Evolutionary conservation across 1,140 invertebrate genomes (phyloP).

Genomic region (Apis cerana): DNA sequence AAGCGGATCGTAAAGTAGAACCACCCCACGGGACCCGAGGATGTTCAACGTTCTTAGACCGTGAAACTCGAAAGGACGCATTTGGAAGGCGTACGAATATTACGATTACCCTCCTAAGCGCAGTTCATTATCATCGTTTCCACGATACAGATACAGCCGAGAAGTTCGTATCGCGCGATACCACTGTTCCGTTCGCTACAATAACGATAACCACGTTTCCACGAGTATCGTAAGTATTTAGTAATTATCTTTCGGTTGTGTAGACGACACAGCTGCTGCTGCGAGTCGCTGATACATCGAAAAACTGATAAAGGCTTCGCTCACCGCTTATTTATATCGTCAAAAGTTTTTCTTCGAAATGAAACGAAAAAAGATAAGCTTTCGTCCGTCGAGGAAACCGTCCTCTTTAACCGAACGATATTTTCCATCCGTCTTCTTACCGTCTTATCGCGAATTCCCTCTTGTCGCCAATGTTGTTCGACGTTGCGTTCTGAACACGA

Average conservation of each 20-base stretch:
- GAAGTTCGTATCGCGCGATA: slow-evolving; percentile 58
- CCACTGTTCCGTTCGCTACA: slow-evolving; percentile 44
- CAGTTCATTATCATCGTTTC: slow-evolving; percentile 67
- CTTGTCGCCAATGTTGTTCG: too few species aligned
- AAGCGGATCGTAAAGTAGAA: slow-evolving; percentile 77
- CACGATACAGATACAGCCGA: slow-evolving; percentile 44
- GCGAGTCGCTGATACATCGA: slow-evolving; percentile 4
- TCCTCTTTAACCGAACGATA: too few species aligned
- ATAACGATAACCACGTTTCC: slow-evolving; percentile 49
- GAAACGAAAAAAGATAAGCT: too few species aligned
- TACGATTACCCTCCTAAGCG: slow-evolving; percentile 70
- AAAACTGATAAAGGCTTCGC: background rate
- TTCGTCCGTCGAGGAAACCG: too few species aligned
- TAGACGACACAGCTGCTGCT: background rate
- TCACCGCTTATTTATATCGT: background rate
- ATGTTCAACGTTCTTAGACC: slow-evolving; percentile 66
- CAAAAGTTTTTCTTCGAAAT: too few species aligned
- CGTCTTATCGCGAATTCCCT: too few species aligned
- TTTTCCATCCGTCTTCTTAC: too few species aligned
- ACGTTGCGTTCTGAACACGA: too few species aligned
- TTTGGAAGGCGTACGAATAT: slow-evolving; percentile 67
- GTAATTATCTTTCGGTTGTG: background rate
- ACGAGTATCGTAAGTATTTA: slow-evolving; percentile 30
- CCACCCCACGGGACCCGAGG: slow-evolving; percentile 70
- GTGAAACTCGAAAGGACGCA: slow-evolving; percentile 67